Conservation (phyloP, 2,113 vertebrate species). For the Sarotherodon lohbergeri region DNA sequence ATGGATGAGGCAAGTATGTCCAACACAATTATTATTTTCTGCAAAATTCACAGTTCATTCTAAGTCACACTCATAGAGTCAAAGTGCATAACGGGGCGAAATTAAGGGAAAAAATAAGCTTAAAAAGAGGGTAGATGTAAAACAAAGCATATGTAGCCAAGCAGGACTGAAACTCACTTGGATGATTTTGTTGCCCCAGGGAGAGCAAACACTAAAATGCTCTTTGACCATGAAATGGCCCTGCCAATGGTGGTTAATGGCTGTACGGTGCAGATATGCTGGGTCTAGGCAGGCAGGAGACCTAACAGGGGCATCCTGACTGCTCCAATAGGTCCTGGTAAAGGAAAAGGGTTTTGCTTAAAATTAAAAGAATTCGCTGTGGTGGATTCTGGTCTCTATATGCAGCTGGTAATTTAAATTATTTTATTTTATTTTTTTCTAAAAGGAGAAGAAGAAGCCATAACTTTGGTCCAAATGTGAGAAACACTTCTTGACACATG, state of each 20-base stretch:
- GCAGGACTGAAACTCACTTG: slow-evolving; percentile 50
- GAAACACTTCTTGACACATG: not conserved
- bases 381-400: not conserved
- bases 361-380: slow-evolving; percentile 24
- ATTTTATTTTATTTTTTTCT: not conserved
- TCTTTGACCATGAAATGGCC: slow-evolving; percentile 76
- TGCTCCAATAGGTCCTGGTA: slow-evolving; percentile 28
- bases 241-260: slow-evolving; percentile 75
- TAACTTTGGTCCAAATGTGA: not conserved
- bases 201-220: slow-evolving; percentile 72
- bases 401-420: not conserved
- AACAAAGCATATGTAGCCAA: slow-evolving; percentile 39
- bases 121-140: slow-evolving; percentile 42
- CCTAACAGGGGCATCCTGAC: slow-evolving; percentile 23
- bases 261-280: slow-evolving; percentile 39
- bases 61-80: slow-evolving; percentile 66
- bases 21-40: not conserved
- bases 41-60: slow-evolving; percentile 36
- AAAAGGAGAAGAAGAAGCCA: not conserved
- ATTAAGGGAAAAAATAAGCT: slow-evolving; percentile 15
- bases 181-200: slow-evolving; percentile 54
- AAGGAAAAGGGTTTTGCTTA: slow-evolving; percentile 16
- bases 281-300: slow-evolving; percentile 17
- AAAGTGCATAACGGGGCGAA: slow-evolving; percentile 56
- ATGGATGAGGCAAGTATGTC: not conserved